Evolutionary conservation across 2,888 invertebrate genomes (phyloP), one percentile per base, ranked within the genome.

Genomic region (Crossocerus cetratus): DNA sequence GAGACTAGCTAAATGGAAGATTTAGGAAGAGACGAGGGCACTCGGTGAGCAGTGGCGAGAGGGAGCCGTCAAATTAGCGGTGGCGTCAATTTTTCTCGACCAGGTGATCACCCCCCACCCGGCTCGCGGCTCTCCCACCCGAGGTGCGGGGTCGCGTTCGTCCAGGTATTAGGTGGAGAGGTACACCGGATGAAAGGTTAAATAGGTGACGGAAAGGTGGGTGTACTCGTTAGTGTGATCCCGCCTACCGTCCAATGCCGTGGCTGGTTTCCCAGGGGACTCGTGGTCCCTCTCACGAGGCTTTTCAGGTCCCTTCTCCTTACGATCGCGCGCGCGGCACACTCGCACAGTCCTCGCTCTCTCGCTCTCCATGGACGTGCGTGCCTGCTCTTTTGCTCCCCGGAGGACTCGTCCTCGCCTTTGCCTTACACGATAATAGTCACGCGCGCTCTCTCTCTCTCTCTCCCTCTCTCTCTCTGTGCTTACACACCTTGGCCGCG

Each of bases 221-320:
- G 88, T 88, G 86, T 86, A 85, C 84, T 85, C 85, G 82, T 79
- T 80, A 80, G 77, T 72, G 72, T 45, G 82, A 87, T 85, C 88
- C 87, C 90, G 90, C 90, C 90, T 87, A 87, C 88, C 89, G 88
- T 87, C 90, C 90, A 90, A 90, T 90, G 84, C 89, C 89, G 87
- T 87, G 85, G 86, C 84, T 81, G 85, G 85, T 86, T 87, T 86
- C 87, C 88, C 88, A 87, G 87, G 88, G 88, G 86, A 86, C 85
- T 86, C 87, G 32, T 80, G 61, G 84, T 82, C 85, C 84, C 86
- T 87, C 87, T 64, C 74, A 42, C 44, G 68, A 69, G 66, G 76
- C 86, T 85, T 85, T 86, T 81, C 86, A 69, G 85, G 85, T 85
- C 88, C 86, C 87, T 87, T 86, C 86, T 84, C 87, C 70, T 74